Conservation (phyloP, 2,797 vertebrate species). For the Sandelia bainsii region DNA sequence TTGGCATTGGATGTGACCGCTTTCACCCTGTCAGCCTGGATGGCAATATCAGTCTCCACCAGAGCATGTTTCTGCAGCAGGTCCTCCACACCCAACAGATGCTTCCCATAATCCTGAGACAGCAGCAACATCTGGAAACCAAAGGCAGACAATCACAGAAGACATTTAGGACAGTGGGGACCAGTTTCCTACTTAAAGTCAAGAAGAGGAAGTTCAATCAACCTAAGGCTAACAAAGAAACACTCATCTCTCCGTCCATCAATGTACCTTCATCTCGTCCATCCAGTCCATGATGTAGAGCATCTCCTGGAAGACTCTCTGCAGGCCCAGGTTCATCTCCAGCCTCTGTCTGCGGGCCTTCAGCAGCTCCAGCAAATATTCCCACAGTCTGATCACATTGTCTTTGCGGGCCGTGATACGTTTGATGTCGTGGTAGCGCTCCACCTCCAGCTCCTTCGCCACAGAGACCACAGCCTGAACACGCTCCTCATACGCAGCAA, state of each 20-base stretch:
- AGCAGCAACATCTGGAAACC: conserved; percentile 89
- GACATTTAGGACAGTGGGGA: conserved; percentile 64
- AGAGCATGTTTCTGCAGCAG: conserved; percentile 94
- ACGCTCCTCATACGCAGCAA: conserved; percentile 91
- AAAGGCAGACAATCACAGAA: not conserved
- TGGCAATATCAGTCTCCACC: conserved; percentile 94
- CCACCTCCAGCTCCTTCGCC: conserved; percentile 91
- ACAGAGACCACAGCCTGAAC: conserved; percentile 90
- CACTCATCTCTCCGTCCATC: conserved; percentile 33
- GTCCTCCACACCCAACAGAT: conserved; percentile 94
- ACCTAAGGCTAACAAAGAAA: not conserved
- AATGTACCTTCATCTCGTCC: conserved; percentile 95
- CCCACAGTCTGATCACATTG: conserved; percentile 97
- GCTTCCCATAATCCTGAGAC: conserved; percentile 96
- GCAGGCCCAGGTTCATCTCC: conserved; percentile 95
- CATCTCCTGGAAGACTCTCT: conserved; percentile 98
- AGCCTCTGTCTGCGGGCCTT: conserved; percentile 91
- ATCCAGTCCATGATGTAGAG: conserved; percentile 99
- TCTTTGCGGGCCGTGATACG: conserved; percentile 92
- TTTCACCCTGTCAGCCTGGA: conserved; percentile 94
- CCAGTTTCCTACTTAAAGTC: conserved; percentile 85
- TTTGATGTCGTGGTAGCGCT: conserved; percentile 94
- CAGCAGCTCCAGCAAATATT: conserved; percentile 96
- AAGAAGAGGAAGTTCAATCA: not conserved
- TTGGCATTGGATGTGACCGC: conserved; percentile 90